Evolutionary conservation across 2,888 invertebrate species (phyloP), one percentile per base, ranked within the genome.

Genomic region (Agrotis segetum): DNA sequence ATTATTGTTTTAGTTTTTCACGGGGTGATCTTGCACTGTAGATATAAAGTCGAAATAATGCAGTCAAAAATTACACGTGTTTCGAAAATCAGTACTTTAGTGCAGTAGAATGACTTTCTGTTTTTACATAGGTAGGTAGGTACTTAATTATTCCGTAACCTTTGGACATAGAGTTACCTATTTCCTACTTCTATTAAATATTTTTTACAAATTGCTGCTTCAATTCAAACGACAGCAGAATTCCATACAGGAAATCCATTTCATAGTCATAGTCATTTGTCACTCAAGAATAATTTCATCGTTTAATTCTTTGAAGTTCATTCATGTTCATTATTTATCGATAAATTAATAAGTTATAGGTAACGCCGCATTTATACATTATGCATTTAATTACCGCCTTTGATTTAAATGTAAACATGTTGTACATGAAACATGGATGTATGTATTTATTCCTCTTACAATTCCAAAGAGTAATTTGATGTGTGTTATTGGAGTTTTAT

Each of bases 281-380:
- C 24, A 58, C 34, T 49, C 40, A 34, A 34, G 29, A 64, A 59
- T 67, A 61, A 68, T 74, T 72, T 62, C 24, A 72, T 49, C 47
- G 50, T 67, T 49, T 40, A 60, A 1, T 82, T 82, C 83, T 59
- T 1, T 61, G 71, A 71, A 77, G 47, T 68, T 72, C 49, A 71
- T 83, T 29, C 67, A 81, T 56, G 70, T 83, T 29, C 67, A 81
- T 56, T 79, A 83, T 83, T 83, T 71, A 83, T 75, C 6, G 5
- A 70, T 61, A 67, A 53, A 61, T 40, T 58, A 70, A 59, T 61
- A 70, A 56, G 21, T 75, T 67, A 58, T 49, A 69, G 40, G 16
- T 77, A 66, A 74, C 13, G 71, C 44, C 46, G 49, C 13, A 46
- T 58, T 72, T 59, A 77, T 80, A 68, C 50, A 66, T 71, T 61